These are phyloP conservation scores for Chamaetylas fuelleborni DNA, from an alignment of 2,113 vertebrate genomes.

Conservation along the genomic window DNA sequence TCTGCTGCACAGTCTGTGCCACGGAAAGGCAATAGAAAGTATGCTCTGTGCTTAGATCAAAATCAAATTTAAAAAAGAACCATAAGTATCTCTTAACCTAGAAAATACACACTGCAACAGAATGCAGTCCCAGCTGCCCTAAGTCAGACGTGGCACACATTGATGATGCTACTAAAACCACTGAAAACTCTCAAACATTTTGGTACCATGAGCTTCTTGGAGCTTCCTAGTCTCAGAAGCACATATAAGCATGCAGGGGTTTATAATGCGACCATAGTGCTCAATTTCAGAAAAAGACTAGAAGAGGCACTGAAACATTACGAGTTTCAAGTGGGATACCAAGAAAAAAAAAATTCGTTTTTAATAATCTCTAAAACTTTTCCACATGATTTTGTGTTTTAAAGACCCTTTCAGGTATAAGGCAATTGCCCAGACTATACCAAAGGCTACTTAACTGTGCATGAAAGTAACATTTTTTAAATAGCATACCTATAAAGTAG, in stretches of 20 bases:
- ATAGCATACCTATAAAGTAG: background rate
- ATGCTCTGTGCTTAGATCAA: background rate
- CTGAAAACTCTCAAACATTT: background rate
- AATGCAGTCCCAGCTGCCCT: background rate
- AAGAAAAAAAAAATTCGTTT: background rate
- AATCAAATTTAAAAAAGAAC: background rate
- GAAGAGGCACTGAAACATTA: background rate
- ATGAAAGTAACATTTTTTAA: background rate
- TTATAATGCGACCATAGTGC: background rate
- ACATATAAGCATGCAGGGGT: background rate
- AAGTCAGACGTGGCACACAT: background rate
- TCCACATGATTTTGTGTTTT: background rate
- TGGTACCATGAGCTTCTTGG: background rate
- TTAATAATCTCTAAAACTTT: background rate
- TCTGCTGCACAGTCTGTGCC: background rate
- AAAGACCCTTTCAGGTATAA: background rate
- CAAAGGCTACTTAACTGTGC: background rate
- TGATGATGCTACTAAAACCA: background rate
- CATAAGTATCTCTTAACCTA: background rate
- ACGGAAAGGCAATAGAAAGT: background rate
- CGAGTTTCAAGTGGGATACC: background rate
- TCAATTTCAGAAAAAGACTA: background rate
- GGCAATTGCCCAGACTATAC: background rate
- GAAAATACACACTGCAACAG: background rate
- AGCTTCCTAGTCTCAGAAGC: background rate